phyloP scores from a whole-genome alignment of 2,797 vertebrate species.

The Fringilla coelebs region DNA sequence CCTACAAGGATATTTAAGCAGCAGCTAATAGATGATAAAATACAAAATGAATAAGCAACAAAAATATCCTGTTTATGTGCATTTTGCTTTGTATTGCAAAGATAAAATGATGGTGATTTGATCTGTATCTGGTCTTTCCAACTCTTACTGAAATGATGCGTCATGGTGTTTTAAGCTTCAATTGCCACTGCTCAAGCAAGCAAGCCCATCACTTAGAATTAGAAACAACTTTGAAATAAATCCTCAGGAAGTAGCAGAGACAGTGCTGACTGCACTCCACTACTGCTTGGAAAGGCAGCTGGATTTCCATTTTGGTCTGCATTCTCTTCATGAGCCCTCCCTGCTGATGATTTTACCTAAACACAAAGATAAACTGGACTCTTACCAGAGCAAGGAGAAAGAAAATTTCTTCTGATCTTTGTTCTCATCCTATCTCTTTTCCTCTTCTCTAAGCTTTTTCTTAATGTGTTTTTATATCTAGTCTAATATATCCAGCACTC shows the following conservation, averaged over 20 bases:
- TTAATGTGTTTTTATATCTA: neutral
- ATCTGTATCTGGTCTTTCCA: neutral
- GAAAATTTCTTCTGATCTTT: neutral
- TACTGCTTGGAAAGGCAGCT: neutral
- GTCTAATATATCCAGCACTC: neutral
- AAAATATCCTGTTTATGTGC: neutral
- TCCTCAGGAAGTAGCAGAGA: neutral
- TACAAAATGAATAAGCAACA: neutral
- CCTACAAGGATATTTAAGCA: neutral
- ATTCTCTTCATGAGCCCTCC: neutral
- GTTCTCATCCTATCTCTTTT: neutral
- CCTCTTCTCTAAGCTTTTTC: neutral
- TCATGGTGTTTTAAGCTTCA: neutral
- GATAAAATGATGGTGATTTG: neutral
- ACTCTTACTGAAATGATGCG: neutral
- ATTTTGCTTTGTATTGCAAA: neutral
- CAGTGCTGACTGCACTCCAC: neutral
- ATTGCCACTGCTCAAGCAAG: neutral
- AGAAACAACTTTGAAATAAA: neutral
- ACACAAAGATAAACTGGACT: neutral
- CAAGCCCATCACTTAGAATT: neutral
- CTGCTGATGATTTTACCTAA: neutral
- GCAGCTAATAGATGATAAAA: neutral
- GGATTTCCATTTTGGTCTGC: neutral
- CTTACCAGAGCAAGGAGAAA: neutral